Percentiles rank a stretch among this genome's conserved stretches.
Evolutionary conservation across 2,797 vertebrate genomes (phyloP).

Genomic region (Cyprinella venusta): DNA sequence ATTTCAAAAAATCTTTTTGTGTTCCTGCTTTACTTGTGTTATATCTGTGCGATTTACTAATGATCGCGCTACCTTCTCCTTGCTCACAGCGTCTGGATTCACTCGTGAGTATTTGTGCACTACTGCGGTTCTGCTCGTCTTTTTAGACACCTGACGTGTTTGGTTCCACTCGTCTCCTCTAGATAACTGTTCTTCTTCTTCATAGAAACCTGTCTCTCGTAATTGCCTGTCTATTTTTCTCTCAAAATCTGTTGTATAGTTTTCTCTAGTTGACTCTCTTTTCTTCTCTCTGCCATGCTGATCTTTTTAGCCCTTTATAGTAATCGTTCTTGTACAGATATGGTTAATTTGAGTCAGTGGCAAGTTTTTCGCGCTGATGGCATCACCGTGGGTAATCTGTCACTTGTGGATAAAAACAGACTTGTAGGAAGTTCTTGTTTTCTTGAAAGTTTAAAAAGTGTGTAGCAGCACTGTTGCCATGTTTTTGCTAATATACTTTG

Average conservation of each 20-base stretch:
- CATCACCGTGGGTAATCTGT: not conserved
- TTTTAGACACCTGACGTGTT: constrained; percentile 7
- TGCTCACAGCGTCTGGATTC: constrained; percentile 62
- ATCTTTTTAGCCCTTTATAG: not conserved
- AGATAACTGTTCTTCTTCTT: constrained; percentile 30
- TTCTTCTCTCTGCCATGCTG: not conserved
- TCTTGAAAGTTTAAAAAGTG: not conserved
- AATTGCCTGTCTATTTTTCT: constrained; percentile 6
- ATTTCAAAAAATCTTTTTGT: not conserved
- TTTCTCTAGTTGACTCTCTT: not conserved
- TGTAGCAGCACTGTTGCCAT: constrained; percentile 12
- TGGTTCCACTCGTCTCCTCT: constrained; percentile 6
- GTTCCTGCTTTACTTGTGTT: constrained; percentile 44
- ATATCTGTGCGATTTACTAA: constrained; percentile 49
- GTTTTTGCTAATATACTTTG: not conserved
- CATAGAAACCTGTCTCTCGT: constrained; percentile 19
- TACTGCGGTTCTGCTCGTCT: constrained; percentile 12
- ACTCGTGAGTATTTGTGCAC: constrained; percentile 61
- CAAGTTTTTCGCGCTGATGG: constrained; percentile 4
- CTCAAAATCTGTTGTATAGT: not conserved
- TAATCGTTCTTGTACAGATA: not conserved
- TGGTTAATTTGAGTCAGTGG: not conserved
- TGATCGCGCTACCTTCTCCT: constrained; percentile 52
- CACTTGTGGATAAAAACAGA: not conserved
- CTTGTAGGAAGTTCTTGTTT: not conserved